Evolutionary conservation across 2,797 vertebrate genomes (phyloP), one percentile per base, ranked within the genome.

Genomic region (Mycteria americana): DNA sequence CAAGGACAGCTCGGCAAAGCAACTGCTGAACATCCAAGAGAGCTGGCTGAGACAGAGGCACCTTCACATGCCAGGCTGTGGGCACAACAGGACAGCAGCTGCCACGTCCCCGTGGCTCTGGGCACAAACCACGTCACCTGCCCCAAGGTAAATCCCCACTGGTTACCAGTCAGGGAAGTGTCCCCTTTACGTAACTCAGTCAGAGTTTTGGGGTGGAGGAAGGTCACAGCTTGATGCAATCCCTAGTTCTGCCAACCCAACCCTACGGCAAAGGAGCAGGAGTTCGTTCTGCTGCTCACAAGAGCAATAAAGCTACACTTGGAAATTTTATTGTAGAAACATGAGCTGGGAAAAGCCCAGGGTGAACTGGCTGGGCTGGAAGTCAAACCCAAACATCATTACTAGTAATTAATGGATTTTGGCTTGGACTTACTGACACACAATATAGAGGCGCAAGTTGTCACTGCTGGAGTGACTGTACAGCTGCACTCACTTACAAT

Each of bases 351-450:
- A 93, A 82, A 94, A 88, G 48, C 28, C 48, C 45, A 64, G 75
- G 54, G 43, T 5, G 6, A 93, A 84, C 10, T 63, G 69, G 46
- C 50, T 5, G 19, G 31, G 63, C 54, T 90, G 54, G 67, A 94
- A 94, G 56, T 89, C 88, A 90, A 94, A 80, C 57, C 35, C 57
- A 91, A 76, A 84, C 54, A 73, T 70, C 73, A 60, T 75, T 92
- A 79, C 65, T 64, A 45, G 74, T 70, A 95, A 93, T 90, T 88
- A 95, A 86, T 73, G 57, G 67, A 93, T 91, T 84, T 93, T 78
- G 85, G 69, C 83, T 91, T 56, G 51, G 69, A 67, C 54, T 79
- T 59, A 73, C 0, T 76, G 76, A 69, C 62, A 81, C 50, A 54
- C 57, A 88, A 90, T 8, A 69, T 10, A 76, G 56, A 93, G 48